A percentile compares a stretch with the other conserved stretches of the same genome.
Evolutionary conservation across 2,797 vertebrate species (phyloP).

Genomic region (Sus cebifrons): DNA sequence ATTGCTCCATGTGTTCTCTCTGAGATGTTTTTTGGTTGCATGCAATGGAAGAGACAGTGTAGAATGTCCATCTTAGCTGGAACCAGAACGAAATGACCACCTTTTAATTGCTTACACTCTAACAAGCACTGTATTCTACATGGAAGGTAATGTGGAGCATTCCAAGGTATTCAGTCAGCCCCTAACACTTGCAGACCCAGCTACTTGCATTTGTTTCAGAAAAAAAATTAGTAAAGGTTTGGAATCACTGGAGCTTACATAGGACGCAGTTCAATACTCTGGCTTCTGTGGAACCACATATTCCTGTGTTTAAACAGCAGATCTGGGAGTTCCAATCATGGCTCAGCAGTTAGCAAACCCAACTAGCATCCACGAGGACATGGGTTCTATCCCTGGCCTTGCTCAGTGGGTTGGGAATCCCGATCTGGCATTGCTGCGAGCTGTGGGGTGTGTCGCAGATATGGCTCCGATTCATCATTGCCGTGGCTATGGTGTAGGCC

Average conservation of each 20-base stretch:
- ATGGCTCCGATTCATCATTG: too few relatives aligned
- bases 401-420: too few relatives aligned
- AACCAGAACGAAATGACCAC: background rate
- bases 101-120: conserved; percentile 15
- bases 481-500: too few relatives aligned
- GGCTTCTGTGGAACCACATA: background rate
- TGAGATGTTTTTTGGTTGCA: background rate
- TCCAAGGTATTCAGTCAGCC: background rate
- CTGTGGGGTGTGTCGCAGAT: too few relatives aligned
- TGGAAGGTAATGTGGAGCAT: background rate
- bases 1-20: background rate
- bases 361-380: too few relatives aligned
- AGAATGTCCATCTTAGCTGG: background rate
- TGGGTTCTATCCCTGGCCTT: too few relatives aligned
- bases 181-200: background rate
- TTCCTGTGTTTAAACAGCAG: background rate
- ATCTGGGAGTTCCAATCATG: background rate
- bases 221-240: background rate
- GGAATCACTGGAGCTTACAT: background rate
- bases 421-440: too few relatives aligned
- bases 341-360: too few relatives aligned
- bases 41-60: background rate
- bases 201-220: conserved; percentile 16
- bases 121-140: background rate
- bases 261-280: background rate